These are phyloP conservation scores for Lepidothrix coronata DNA, from an alignment of 2,113 vertebrate genomes.

Conservation along the genomic window DNA sequence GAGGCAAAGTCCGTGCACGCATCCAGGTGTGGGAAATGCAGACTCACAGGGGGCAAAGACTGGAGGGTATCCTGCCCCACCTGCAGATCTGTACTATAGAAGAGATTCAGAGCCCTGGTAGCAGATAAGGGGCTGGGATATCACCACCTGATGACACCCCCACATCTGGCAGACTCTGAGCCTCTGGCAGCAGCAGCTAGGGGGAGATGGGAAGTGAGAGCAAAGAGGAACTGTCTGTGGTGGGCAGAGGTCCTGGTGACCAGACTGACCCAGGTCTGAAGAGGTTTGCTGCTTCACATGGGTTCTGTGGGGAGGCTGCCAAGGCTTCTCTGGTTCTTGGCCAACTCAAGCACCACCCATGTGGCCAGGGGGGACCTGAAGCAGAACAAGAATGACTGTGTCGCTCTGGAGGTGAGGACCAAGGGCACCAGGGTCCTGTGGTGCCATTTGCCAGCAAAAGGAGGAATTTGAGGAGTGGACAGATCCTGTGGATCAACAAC, in stretches of 20 bases:
- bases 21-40: background rate
- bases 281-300: background rate
- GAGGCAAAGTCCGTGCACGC: fast-evolving
- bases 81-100: background rate
- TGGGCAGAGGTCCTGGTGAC: background rate
- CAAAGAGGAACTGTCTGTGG: background rate
- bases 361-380: fast-evolving
- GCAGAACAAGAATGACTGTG: background rate
- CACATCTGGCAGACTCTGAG: background rate
- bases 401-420: background rate
- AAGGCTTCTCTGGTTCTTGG: background rate
- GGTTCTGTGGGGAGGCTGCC: background rate
- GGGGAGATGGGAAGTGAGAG: background rate
- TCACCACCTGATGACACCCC: background rate
- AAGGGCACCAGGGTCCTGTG: background rate
- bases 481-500: background rate
- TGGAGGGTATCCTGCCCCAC: background rate
- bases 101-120: background rate
- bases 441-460: background rate
- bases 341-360: background rate
- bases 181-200: background rate
- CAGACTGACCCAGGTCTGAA: background rate
- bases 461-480: background rate
- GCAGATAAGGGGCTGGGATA: background rate
- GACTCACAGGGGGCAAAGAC: background rate